Conservation (phyloP, 2,113 vertebrate species). For the Trematomus loennbergii region DNA sequence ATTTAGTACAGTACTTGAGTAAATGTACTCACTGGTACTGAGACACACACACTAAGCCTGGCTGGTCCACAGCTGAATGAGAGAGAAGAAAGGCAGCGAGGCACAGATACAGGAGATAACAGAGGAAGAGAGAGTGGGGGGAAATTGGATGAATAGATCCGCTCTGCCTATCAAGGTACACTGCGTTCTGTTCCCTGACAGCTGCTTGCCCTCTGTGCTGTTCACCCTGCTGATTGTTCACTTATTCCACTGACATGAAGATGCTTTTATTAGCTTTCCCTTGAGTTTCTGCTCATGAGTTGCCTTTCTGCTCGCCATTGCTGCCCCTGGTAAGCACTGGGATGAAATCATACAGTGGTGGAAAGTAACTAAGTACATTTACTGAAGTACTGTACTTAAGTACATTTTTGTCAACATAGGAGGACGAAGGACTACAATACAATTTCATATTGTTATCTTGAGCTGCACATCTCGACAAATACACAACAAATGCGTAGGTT, state of each 20-base stretch:
- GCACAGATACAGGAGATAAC: constrained; percentile 2
- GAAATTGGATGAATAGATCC: constrained; percentile 15
- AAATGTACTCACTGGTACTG: neutral
- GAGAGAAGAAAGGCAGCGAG: constrained; percentile 9
- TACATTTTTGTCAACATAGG: neutral
- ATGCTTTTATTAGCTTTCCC: neutral
- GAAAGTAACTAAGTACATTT: neutral
- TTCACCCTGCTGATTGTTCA: constrained; percentile 14
- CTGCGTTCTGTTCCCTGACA: constrained; percentile 25
- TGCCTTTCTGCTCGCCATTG: neutral
- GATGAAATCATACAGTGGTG: neutral
- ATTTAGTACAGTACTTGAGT: no score
- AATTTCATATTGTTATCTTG: neutral
- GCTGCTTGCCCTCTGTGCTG: constrained; percentile 25
- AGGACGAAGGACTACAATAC: neutral
- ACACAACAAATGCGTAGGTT: neutral
- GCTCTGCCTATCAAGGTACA: constrained; percentile 20
- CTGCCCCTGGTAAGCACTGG: neutral
- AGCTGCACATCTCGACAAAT: neutral
- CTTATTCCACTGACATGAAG: constrained; percentile 7
- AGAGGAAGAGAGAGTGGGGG: constrained; percentile 5
- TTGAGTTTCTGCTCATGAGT: neutral
- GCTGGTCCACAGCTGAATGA: constrained; percentile 9
- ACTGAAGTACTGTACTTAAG: neutral
- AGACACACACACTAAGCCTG: constrained; percentile 11